Conservation (phyloP, 2,797 vertebrate species). For the Orestias chungarensis region DNA sequence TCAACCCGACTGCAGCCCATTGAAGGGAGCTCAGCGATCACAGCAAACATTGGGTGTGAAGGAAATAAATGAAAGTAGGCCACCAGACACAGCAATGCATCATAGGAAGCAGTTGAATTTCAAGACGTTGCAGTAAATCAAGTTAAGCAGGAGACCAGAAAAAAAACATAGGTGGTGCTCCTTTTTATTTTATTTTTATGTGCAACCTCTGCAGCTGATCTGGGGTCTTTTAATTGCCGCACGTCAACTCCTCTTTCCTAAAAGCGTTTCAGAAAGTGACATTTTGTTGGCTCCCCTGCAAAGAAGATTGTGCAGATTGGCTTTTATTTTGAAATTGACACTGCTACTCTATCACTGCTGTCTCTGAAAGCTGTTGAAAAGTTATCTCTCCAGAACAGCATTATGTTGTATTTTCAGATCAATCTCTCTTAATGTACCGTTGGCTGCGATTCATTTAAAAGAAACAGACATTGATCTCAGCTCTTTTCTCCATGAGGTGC, state of each 20-base stretch:
- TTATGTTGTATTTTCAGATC: slow-evolving; percentile 70
- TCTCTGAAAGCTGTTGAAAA: slow-evolving; percentile 18
- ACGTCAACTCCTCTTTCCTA: slow-evolving; percentile 22
- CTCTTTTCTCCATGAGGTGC: slow-evolving; percentile 51
- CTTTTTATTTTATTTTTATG: slow-evolving; percentile 48
- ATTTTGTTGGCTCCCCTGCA: background rate
- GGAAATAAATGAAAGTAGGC: slow-evolving; percentile 68
- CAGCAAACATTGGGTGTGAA: slow-evolving; percentile 36
- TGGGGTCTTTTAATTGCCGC: slow-evolving; percentile 21
- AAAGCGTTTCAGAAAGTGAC: slow-evolving; percentile 28
- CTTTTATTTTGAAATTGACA: slow-evolving; percentile 43
- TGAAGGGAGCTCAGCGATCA: slow-evolving; percentile 27
- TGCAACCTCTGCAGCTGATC: slow-evolving; percentile 41
- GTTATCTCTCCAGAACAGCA: slow-evolving; percentile 39
- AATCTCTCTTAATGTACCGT: slow-evolving; percentile 51
- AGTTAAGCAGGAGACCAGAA: slow-evolving; percentile 55
- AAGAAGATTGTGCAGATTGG: slow-evolving; percentile 14
- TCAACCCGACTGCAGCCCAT: slow-evolving; percentile 24
- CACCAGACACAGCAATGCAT: slow-evolving; percentile 51
- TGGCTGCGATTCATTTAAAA: slow-evolving; percentile 55
- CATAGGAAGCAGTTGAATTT: slow-evolving; percentile 61
- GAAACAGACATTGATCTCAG: slow-evolving; percentile 58
- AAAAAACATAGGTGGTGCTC: slow-evolving; percentile 43
- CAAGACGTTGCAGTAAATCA: slow-evolving; percentile 55
- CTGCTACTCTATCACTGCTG: slow-evolving; percentile 9